Base-by-base conservation (phyloP, 2,888 invertebrate genomes). In the Cancer borealis region DNA sequence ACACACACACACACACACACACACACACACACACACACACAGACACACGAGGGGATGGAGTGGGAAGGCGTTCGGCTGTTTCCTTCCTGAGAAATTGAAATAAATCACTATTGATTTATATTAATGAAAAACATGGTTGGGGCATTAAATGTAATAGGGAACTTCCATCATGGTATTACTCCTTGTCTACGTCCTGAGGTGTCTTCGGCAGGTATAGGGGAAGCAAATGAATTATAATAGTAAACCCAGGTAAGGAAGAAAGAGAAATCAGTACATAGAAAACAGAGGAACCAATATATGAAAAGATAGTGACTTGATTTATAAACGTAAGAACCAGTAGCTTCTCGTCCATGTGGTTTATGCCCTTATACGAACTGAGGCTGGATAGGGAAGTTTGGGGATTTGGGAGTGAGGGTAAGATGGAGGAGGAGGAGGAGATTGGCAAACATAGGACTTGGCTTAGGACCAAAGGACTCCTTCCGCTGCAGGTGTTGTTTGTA, bases 401-500 rank as follows among this genome's bases (percentile, higher is more conserved):
- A n/a, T 6, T 66, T n/a, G 66, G 66, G n/a, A n/a, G 66, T 66
- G 66, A 66, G 54, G 54, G 66, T 66, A 21, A 66, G 66, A 66
- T n/a, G 66, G 79, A 30, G 14, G 30, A 79, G 30, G 79, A 79
- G 21, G 79, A 30, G 79, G 30, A 26, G 79, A 79, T 12, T 79
- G 79, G 79, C 79, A 79, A 79, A 79, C 79, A 30, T 26, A 30
- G 79, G 79, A 79, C 30, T 26, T 79, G 30, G 79, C 79, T 26
- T 30, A 79, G 79, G 79, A 79, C 79, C 30, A 30, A 79, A 79
- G 30, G 14, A 30, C 30, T 79, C 30, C 79, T 79, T 79, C 79
- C 79, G 79, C 79, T 79, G 30, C 79, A 79, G 79, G 79, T 79
- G 79, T 79, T 79, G 79, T 79, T 79, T 79, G 79, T 79, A 26